Evolutionary conservation across 2,888 invertebrate genomes (phyloP).

Genomic region (Arctia plantaginis): DNA sequence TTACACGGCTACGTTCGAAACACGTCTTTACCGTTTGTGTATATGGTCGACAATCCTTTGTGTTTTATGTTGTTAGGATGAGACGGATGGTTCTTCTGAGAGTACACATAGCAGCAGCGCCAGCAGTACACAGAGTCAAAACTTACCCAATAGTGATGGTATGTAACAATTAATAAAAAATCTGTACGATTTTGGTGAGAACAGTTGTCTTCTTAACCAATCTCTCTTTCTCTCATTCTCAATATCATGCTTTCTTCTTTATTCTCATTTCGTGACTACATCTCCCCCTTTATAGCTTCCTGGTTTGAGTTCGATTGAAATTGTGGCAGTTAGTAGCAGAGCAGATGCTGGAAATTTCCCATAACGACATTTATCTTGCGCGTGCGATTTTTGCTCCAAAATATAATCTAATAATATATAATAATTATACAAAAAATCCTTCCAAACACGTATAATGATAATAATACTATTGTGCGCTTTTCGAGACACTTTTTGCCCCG

Average conservation of each 20-base stretch:
- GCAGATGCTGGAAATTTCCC: not conserved
- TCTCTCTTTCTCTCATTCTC: not conserved
- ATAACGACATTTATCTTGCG: no score
- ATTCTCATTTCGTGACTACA: no score
- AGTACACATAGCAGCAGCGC: constrained; percentile 78
- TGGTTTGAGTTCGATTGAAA: not conserved
- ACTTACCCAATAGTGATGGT: constrained; percentile 81
- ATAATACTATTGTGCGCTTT: no score
- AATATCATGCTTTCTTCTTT: not conserved
- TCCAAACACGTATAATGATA: no score
- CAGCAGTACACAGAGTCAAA: constrained; percentile 80
- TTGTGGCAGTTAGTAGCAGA: not conserved
- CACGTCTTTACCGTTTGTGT: constrained; percentile 13
- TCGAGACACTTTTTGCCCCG: no score
- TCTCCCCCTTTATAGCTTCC: not conserved
- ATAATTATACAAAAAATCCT: no score
- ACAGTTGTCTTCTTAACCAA: not conserved
- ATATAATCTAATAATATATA: no score
- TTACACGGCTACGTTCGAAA: constrained; percentile 24
- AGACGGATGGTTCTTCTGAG: constrained; percentile 86
- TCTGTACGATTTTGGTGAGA: not conserved
- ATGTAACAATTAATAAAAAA: constrained; percentile 27
- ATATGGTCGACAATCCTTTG: constrained; percentile 24
- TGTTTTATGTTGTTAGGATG: constrained; percentile 79
- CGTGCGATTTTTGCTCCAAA: no score